Percentiles rank a stretch among this genome's conserved stretches.
These are phyloP conservation scores for Nasonia giraulti DNA, from an alignment of 1,140 invertebrate genomes.

Conservation along the genomic window DNA sequence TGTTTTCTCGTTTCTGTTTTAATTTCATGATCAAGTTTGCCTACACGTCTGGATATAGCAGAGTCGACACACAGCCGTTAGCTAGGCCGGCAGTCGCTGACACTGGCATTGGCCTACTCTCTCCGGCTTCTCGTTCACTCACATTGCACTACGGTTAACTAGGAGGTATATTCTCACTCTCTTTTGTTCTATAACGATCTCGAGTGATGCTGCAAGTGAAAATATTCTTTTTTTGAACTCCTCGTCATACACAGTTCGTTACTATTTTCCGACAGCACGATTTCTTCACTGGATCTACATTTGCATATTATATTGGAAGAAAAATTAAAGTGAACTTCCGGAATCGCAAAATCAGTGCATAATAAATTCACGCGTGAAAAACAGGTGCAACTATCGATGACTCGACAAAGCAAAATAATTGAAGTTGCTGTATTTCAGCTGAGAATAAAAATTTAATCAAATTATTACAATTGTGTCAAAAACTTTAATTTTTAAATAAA, in stretches of 20 bases:
- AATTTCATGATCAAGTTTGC: constrained; percentile 72
- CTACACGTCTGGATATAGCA: constrained; percentile 58
- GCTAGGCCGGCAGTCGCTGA: constrained; percentile 59
- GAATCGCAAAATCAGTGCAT: not conserved
- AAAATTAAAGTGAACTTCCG: not conserved
- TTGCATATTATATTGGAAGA: too few relatives aligned
- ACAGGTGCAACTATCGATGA: not conserved
- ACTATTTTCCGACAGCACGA: not conserved
- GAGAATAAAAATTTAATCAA: too few relatives aligned
- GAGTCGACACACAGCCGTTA: not conserved
- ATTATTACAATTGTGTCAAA: too few relatives aligned
- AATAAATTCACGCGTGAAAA: not conserved
- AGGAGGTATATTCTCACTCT: not conserved
- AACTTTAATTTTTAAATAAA: too few relatives aligned
- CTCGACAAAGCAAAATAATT: too few relatives aligned
- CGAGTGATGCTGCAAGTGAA: not conserved
- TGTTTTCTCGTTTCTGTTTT: constrained; percentile 62
- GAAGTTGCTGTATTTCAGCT: too few relatives aligned
- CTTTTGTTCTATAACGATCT: not conserved
- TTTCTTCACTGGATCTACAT: too few relatives aligned
- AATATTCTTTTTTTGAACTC: not conserved
- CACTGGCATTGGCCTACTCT: constrained; percentile 73
- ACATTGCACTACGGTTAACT: not conserved
- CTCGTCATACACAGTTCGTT: too few relatives aligned
- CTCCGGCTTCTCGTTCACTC: constrained; percentile 64